These are phyloP conservation scores for Ceyx melanurus DNA, from an alignment of 2,113 vertebrate species.

Conservation along the genomic window DNA sequence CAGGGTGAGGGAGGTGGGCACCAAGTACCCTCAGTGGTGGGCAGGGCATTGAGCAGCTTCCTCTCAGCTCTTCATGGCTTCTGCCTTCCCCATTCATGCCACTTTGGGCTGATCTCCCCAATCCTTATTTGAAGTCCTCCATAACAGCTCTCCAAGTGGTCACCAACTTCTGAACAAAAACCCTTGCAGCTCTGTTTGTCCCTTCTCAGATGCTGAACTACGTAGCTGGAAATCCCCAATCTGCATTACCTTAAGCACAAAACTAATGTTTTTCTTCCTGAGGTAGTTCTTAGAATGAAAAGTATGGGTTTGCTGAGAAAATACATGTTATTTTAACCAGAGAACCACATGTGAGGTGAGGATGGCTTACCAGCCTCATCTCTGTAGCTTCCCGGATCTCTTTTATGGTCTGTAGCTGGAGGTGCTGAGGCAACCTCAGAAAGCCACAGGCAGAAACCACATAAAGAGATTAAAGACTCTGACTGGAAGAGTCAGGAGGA, in stretches of 20 bases:
- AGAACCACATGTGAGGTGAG: background rate
- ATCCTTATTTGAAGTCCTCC: background rate
- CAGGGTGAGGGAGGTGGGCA: background rate
- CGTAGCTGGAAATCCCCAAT: accelerated
- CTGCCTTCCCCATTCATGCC: background rate
- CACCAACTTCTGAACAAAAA: background rate
- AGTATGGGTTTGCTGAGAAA: background rate
- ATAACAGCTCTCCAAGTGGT: accelerated
- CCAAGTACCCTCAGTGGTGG: accelerated
- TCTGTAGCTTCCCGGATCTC: background rate
- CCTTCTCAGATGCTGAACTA: background rate
- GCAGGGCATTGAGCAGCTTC: background rate
- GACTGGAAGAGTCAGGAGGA: background rate
- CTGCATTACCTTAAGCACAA: background rate
- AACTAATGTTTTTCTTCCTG: background rate
- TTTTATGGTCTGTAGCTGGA: background rate
- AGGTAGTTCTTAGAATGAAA: background rate
- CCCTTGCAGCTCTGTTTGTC: background rate
- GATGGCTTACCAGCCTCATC: background rate
- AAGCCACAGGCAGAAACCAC: conserved; percentile 28
- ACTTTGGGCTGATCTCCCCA: background rate
- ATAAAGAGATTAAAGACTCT: background rate
- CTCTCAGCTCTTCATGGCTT: accelerated
- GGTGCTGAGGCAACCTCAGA: background rate
- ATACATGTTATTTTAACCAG: background rate